Evolutionary conservation across 2,888 invertebrate genomes (phyloP), one percentile per base, ranked within the genome.

Genomic region (Serrognathus titanus): DNA sequence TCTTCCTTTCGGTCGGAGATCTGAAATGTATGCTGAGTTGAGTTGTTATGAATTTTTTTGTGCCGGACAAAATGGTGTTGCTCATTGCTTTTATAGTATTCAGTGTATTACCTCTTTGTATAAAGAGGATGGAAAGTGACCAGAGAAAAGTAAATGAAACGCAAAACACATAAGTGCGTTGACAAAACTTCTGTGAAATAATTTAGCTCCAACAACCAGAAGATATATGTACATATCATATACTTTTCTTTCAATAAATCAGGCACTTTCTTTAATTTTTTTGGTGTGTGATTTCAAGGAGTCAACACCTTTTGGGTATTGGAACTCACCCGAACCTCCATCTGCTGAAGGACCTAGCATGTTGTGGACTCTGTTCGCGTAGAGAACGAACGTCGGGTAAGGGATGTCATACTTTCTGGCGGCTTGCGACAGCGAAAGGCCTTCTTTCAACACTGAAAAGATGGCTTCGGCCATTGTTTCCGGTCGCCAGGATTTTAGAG

Each of bases 381-480:
- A 94, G 51, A 94, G 83, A 63, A 94, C 94, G 78, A 94, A 94
- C 7, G 94, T 94, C 64, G 94, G 94, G 79, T 94, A 94, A 51
- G 94, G 94, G 76, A 94, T 94, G 82, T 94, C 94, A 81, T 92
- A 94, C 79, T 94, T 94, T 69, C 94, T 84, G 13, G 94, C 94
- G 0, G 94, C 94, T 75, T 94, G 94, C 36, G 92, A 93, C 58
- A 94, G 80, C 3, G 92, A 92, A 57, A 94, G 82, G 12, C 94
- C 94, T 75, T 94, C 94, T 76, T 93, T 93, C 63, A 94, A 82
- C 56, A 94, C 94, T 70, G 92, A 92, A 80, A 94, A 92, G 69
- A 94, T 94, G 63, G 94, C 94, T 75, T 94, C 94, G 38, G 94
- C 94, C 94, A 94, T 94, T 58, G 94, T 94, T 77, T 94, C 94